phyloP scores from a whole-genome alignment of 2,113 vertebrate species.

The Ptilonorhynchus violaceus region DNA sequence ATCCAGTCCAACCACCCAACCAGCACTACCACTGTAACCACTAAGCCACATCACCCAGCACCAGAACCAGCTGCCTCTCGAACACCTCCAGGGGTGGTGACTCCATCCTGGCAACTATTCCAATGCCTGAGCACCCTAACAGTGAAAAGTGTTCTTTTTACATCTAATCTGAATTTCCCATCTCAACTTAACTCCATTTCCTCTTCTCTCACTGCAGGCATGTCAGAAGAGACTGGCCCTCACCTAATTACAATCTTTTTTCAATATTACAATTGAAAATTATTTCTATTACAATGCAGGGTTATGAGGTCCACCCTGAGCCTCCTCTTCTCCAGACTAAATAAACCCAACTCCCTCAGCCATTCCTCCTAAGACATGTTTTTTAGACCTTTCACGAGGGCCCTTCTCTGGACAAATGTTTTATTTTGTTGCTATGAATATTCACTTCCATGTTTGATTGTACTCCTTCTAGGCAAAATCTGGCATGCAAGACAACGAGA shows the following conservation, averaged over 20 bases:
- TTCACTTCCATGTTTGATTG: not conserved
- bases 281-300: no score
- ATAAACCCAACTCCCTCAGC: not conserved
- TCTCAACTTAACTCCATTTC: not conserved
- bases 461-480: not conserved
- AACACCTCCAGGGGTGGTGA: not conserved
- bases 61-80: not conserved
- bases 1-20: not conserved
- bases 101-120: not conserved
- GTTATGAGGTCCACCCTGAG: not conserved
- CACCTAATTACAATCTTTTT: not conserved
- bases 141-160: not conserved
- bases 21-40: not conserved
- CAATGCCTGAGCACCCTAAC: not conserved
- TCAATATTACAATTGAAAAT: no score
- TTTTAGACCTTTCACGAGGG: not conserved
- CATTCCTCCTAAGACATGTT: not conserved
- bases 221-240: accelerated
- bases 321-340: not conserved
- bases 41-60: not conserved
- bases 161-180: not conserved
- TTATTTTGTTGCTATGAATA: not conserved
- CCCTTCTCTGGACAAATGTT: not conserved
- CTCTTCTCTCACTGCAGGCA: not conserved
- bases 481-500: not conserved